phyloP scores from a whole-genome alignment of 2,113 vertebrate genomes.

The Castor canadensis region DNA sequence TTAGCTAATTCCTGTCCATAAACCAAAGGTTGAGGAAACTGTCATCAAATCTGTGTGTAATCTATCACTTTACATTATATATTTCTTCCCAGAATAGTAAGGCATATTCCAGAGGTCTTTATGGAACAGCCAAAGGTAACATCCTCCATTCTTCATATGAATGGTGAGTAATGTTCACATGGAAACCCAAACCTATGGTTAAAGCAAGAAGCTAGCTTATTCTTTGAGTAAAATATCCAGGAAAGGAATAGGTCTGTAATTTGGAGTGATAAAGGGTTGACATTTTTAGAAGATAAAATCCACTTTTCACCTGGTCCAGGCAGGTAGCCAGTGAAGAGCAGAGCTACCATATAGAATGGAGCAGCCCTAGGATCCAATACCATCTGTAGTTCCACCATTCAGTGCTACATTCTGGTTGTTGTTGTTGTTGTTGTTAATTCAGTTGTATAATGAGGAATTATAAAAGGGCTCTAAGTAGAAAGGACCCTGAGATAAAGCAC shows the following conservation, averaged over 20 bases:
- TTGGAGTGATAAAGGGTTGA: neutral
- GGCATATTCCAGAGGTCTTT: neutral
- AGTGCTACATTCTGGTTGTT: neutral
- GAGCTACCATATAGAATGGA: neutral
- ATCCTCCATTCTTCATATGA: neutral
- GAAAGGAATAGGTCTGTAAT: neutral
- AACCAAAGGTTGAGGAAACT: neutral
- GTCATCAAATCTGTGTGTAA: neutral
- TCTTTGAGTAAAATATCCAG: neutral
- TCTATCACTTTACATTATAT: neutral
- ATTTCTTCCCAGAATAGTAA: neutral
- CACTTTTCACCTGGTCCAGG: neutral
- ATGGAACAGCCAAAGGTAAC: neutral
- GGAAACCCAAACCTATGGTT: neutral
- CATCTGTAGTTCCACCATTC: neutral
- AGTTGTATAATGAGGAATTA: neutral
- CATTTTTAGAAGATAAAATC: neutral
- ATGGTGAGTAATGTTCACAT: neutral
- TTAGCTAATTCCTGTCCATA: neutral
- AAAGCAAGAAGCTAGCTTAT: neutral
- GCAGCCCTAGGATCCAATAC: neutral
- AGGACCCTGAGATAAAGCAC: neutral
- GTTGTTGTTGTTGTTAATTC: neutral
- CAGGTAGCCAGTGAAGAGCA: neutral
- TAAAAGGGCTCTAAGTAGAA: neutral